phyloP scores from a whole-genome alignment of 2,797 vertebrate genomes.

The Tolypeutes matacus region DNA sequence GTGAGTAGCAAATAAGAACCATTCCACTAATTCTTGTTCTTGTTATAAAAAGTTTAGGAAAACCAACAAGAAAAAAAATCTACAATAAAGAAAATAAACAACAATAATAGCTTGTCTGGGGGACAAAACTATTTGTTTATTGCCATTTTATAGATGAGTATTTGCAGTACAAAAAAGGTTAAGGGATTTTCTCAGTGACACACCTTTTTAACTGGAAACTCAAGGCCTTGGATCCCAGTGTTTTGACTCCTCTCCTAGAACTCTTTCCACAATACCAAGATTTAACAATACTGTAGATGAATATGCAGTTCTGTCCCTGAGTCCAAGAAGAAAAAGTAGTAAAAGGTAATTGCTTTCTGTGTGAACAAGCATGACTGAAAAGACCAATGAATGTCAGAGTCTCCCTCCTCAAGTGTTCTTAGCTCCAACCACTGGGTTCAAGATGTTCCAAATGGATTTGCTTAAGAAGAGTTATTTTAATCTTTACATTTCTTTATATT shows the following conservation, averaged over 20 bases:
- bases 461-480: not conserved
- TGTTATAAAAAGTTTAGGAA: conserved; percentile 18
- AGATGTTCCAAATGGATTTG: not conserved
- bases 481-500: not conserved
- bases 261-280: not conserved
- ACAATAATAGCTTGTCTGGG: not conserved
- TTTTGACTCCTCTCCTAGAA: not conserved
- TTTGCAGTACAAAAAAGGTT: not conserved
- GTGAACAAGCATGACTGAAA: not conserved
- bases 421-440: not conserved
- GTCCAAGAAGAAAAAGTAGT: not conserved
- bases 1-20: not conserved
- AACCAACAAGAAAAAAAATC: not conserved
- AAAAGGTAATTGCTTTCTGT: not conserved
- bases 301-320: not conserved
- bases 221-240: not conserved
- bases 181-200: not conserved
- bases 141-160: not conserved
- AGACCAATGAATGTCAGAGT: not conserved
- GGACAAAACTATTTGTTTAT: not conserved
- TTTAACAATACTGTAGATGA: not conserved
- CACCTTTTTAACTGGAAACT: not conserved
- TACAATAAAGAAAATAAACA: not conserved
- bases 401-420: not conserved
- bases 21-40: not conserved